Conservation (phyloP, 1,140 invertebrate genomes). For the Eubasilissa regina region DNA sequence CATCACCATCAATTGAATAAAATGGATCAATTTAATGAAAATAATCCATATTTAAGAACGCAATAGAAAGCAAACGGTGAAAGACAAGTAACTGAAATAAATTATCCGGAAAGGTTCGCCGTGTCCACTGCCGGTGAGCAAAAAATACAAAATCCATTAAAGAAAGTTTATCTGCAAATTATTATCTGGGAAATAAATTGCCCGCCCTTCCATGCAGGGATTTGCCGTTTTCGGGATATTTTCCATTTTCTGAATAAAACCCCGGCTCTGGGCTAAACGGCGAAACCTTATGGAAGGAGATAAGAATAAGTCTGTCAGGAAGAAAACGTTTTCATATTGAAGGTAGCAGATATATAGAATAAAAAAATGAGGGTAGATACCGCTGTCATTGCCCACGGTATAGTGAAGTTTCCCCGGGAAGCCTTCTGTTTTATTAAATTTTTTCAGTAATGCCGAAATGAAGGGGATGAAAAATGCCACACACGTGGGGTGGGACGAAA, state of each 20-base stretch:
- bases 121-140: constrained; percentile 11
- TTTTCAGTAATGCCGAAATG: constrained; percentile 20
- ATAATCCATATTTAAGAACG: too few relatives aligned
- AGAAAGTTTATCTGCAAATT: constrained; percentile 30
- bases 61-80: too few relatives aligned
- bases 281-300: constrained; percentile 35
- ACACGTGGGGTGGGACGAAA: constrained; percentile 11
- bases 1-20: too few relatives aligned
- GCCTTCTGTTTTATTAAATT: constrained; percentile 38
- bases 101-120: background rate
- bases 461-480: constrained; percentile 13
- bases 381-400: background rate
- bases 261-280: constrained; percentile 16
- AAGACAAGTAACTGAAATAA: too few relatives aligned
- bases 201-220: constrained; percentile 33
- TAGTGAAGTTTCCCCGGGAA: background rate
- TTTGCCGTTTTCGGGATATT: constrained; percentile 35
- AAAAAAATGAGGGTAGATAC: constrained; percentile 30
- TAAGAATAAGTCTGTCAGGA: constrained; percentile 32
- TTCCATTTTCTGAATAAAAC: constrained; percentile 30
- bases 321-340: constrained; percentile 33
- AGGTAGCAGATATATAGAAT: constrained; percentile 37
- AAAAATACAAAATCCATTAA: constrained; percentile 34
- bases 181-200: constrained; percentile 41
- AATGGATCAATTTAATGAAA: too few relatives aligned